phyloP scores from a whole-genome alignment of 2,888 invertebrate species.

The Lithophane semibrunnea region DNA sequence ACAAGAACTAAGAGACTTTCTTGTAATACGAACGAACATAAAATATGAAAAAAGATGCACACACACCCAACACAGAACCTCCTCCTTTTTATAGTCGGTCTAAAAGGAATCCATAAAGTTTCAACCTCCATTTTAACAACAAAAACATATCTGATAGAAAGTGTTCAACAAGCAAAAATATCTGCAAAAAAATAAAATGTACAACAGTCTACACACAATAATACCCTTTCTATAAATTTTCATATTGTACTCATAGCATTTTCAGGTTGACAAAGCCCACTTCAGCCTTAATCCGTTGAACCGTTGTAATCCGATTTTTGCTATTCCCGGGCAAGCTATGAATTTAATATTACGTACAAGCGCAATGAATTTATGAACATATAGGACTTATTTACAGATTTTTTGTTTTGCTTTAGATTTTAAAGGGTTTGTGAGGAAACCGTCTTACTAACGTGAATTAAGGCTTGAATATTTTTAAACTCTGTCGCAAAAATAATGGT shows the following conservation, averaged over 20 bases:
- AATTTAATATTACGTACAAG: constrained; percentile 36
- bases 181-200: neutral
- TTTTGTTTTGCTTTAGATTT: neutral
- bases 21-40: too few relatives aligned
- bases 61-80: too few relatives aligned
- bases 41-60: too few relatives aligned
- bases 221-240: constrained; percentile 2
- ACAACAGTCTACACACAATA: neutral
- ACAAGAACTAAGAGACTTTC: too few relatives aligned
- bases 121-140: neutral
- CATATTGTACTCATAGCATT: constrained; percentile 34
- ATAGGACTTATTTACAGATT: neutral
- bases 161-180: neutral
- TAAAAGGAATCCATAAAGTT: neutral
- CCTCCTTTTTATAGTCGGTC: too few relatives aligned
- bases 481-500: neutral
- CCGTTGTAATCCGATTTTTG: constrained; percentile 46
- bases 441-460: too few relatives aligned
- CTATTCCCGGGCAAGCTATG: constrained; percentile 6
- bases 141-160: neutral
- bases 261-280: constrained; percentile 42
- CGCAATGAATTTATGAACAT: constrained; percentile 1
- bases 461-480: too few relatives aligned
- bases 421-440: neutral
- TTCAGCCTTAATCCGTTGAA: constrained; percentile 36